These are phyloP conservation scores for Barnardius zonarius DNA, from an alignment of 2,113 vertebrate species.

Conservation along the genomic window DNA sequence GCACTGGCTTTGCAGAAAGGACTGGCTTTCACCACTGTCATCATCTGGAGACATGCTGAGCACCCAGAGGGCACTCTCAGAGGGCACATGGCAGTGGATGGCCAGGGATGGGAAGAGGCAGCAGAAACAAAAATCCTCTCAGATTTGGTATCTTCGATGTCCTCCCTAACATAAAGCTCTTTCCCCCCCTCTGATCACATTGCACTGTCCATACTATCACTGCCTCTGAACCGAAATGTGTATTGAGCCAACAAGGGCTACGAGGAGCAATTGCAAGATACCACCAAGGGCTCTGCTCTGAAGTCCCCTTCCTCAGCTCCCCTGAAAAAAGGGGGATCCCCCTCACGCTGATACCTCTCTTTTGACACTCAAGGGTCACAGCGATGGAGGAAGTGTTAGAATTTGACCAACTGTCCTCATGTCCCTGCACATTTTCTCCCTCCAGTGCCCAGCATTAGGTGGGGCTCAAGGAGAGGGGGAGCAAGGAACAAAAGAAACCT, in stretches of 20 bases:
- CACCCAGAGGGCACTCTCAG: not conserved
- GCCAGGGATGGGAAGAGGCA: not conserved
- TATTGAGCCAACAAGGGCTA: not conserved
- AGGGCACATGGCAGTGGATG: not conserved
- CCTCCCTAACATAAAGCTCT: not conserved
- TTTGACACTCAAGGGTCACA: not conserved
- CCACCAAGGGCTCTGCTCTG: not conserved
- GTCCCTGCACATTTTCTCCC: not conserved
- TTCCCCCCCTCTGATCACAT: accelerated
- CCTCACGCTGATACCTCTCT: not conserved
- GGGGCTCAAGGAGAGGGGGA: not conserved
- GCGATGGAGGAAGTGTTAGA: not conserved
- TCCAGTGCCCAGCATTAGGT: not conserved
- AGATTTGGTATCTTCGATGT: not conserved
- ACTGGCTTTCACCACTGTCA: not conserved
- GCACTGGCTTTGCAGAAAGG: not conserved
- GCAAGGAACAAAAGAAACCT: not conserved
- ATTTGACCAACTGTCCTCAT: not conserved
- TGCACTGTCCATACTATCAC: accelerated
- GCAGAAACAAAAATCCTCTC: not conserved
- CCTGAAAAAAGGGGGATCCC: not conserved
- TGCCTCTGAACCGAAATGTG: not conserved
- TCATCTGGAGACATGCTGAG: not conserved
- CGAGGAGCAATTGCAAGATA: not conserved
- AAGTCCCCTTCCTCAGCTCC: not conserved